These are phyloP conservation scores for Mythimna albipuncta DNA, from an alignment of 2,888 invertebrate genomes.

Conservation along the genomic window DNA sequence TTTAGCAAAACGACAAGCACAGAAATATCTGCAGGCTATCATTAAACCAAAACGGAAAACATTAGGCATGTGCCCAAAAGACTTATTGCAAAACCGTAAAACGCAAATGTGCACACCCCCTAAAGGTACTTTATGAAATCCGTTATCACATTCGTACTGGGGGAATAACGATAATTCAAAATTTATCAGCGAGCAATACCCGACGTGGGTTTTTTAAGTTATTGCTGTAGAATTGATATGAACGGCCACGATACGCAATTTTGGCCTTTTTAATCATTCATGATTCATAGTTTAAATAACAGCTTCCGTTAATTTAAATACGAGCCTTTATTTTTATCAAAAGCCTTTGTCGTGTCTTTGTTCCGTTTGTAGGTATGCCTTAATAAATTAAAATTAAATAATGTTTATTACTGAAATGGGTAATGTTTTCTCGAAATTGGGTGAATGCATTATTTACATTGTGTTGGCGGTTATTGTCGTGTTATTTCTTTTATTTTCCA, in stretches of 20 bases:
- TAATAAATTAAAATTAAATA: conserved; percentile 5
- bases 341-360: not conserved
- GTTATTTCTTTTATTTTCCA: not conserved
- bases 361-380: conserved; percentile 8
- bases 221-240: conserved; percentile 67
- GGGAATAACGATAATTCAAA: conserved; percentile 63
- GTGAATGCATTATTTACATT: not conserved
- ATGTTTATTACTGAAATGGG: conserved; percentile 14
- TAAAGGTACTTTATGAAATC: conserved; percentile 47
- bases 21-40: conserved; percentile 19
- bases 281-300: conserved; percentile 58
- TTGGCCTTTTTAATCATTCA: conserved; percentile 53
- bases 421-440: conserved; percentile 11
- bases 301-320: conserved; percentile 39
- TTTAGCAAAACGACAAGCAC: not conserved
- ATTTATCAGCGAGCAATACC: conserved; percentile 62
- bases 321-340: conserved; percentile 20
- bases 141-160: conserved; percentile 50
- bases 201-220: conserved; percentile 54
- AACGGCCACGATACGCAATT: conserved; percentile 55
- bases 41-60: conserved; percentile 31
- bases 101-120: conserved; percentile 44
- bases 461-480: not conserved
- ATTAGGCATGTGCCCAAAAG: conserved; percentile 40
- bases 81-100: conserved; percentile 39